These are phyloP conservation scores for Alectura lathami DNA, from an alignment of 2,113 vertebrate genomes.

Conservation along the genomic window DNA sequence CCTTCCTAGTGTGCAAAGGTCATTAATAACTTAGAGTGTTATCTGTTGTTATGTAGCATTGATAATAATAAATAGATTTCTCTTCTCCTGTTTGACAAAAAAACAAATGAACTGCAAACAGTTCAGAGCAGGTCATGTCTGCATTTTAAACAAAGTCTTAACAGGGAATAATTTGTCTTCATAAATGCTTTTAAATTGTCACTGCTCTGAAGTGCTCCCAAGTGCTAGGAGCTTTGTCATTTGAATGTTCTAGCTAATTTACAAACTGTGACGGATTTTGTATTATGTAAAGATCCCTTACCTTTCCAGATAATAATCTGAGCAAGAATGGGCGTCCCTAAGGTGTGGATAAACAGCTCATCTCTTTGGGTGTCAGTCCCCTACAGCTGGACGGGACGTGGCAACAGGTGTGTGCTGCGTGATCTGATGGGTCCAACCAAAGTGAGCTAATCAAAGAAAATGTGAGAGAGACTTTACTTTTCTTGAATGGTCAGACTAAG, in stretches of 20 bases:
- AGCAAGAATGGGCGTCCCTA: neutral
- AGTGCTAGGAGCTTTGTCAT: neutral
- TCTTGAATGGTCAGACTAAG: neutral
- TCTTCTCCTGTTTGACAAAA: neutral
- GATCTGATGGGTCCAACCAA: neutral
- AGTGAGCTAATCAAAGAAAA: neutral
- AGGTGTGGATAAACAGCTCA: neutral
- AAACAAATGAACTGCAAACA: neutral
- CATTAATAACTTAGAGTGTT: neutral
- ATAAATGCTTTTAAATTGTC: neutral
- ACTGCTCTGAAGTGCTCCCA: neutral
- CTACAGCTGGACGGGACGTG: neutral
- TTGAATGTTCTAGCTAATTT: neutral
- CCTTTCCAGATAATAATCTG: neutral
- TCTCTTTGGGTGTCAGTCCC: neutral
- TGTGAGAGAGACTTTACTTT: neutral
- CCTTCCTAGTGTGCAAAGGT: neutral
- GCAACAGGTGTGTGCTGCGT: neutral
- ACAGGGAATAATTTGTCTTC: neutral
- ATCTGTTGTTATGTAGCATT: neutral
- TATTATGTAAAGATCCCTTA: neutral
- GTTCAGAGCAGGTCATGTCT: neutral
- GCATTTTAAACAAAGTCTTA: conserved; percentile 9
- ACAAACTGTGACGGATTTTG: neutral
- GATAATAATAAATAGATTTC: neutral